Percentiles rank a stretch among this genome's conserved stretches.
Conservation (phyloP, 2,888 invertebrate species). For the Ceratothoa steindachneri region DNA sequence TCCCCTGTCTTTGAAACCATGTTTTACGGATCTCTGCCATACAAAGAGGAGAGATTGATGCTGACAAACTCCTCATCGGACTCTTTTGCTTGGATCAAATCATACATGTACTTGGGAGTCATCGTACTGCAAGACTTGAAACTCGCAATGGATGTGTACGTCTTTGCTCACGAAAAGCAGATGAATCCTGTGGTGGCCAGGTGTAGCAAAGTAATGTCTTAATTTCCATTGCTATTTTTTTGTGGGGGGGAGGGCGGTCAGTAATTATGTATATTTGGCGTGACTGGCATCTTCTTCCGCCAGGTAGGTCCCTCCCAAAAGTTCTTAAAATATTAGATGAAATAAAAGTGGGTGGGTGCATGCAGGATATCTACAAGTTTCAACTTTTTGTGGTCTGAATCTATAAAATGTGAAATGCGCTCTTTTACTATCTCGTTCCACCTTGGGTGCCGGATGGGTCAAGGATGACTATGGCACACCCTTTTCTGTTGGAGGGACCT, state of each 20-base stretch:
- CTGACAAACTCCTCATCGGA: neutral
- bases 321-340: too few species aligned
- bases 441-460: too few species aligned
- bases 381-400: too few species aligned
- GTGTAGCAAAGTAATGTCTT: constrained; percentile 1
- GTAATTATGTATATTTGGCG: neutral
- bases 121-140: neutral
- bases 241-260: neutral
- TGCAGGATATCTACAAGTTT: too few species aligned
- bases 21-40: neutral
- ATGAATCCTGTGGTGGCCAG: neutral
- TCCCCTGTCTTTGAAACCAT: neutral
- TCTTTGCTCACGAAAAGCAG: neutral
- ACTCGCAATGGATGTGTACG: neutral
- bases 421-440: too few species aligned
- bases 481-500: too few species aligned
- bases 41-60: neutral
- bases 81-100: neutral
- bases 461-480: too few species aligned
- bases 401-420: too few species aligned
- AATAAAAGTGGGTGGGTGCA: too few species aligned
- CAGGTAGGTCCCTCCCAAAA: too few species aligned
- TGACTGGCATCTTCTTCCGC: too few species aligned
- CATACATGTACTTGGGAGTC: neutral
- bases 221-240: neutral